A percentile compares a stretch with the other conserved stretches of the same genome.
Evolutionary conservation across 2,113 vertebrate species (phyloP).

Genomic region (Phaetusa simplex): DNA sequence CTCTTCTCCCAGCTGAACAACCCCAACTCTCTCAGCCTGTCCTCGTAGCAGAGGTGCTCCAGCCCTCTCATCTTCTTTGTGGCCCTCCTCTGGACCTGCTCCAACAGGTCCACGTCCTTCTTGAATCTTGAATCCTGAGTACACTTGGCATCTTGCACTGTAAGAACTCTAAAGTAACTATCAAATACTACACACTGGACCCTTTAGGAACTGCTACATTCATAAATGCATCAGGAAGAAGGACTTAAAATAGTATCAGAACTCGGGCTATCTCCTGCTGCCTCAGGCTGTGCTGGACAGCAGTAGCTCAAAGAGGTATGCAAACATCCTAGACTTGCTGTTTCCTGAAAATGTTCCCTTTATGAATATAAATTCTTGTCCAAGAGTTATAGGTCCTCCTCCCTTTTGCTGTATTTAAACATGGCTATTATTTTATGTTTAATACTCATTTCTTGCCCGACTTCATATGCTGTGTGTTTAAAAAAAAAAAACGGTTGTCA

Average conservation of each 20-base stretch:
- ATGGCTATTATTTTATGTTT: background rate
- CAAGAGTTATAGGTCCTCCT: background rate
- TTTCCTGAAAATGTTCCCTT: background rate
- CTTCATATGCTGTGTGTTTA: background rate
- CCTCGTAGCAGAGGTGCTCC: background rate
- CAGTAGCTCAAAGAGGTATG: background rate
- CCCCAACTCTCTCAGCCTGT: background rate
- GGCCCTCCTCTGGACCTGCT: background rate
- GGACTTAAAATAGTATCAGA: background rate
- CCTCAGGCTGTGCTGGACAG: accelerated
- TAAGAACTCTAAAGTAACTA: background rate
- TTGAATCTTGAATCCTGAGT: background rate
- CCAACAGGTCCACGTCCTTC: background rate
- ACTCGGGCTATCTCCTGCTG: background rate
- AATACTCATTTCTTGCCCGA: background rate
- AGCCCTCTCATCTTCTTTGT: background rate
- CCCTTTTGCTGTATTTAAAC: background rate
- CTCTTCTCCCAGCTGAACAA: background rate
- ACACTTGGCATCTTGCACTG: background rate
- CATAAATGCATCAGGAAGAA: background rate
- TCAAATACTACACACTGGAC: background rate
- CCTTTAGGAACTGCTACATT: background rate
- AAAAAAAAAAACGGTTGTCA: background rate
- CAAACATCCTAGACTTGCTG: background rate
- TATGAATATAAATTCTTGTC: background rate